These are phyloP conservation scores for Rhyacophila evoluta DNA, from an alignment of 2,888 invertebrate genomes.

Conservation along the genomic window DNA sequence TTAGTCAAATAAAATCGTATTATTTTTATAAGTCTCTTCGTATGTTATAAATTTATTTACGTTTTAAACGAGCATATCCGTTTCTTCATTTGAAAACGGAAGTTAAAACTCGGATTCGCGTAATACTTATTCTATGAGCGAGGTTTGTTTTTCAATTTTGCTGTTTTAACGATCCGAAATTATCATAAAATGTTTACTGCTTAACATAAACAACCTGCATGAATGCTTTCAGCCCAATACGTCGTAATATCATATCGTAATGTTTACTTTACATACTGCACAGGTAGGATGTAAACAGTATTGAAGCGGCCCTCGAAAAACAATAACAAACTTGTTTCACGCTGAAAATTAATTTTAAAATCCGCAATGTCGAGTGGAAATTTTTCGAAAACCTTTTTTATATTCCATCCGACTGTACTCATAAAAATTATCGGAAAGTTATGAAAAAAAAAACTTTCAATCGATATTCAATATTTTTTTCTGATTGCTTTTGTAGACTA, in stretches of 20 bases:
- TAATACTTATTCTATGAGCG: no score
- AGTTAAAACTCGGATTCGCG: background rate
- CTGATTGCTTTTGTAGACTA: no score
- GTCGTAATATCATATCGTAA: background rate
- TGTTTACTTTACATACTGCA: background rate
- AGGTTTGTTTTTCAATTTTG: slow-evolving; percentile 14
- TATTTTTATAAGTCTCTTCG: no score
- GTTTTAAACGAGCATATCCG: background rate
- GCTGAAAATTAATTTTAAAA: no score
- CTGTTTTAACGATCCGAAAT: slow-evolving; percentile 20
- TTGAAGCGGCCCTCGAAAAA: background rate
- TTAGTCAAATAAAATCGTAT: no score
- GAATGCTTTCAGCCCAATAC: slow-evolving; percentile 3
- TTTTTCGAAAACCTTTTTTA: no score
- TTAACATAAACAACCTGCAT: slow-evolving; percentile 5
- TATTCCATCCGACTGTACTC: no score
- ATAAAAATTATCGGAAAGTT: no score
- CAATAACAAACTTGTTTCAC: background rate
- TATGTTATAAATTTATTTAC: background rate
- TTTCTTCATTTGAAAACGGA: background rate
- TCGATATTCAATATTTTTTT: no score
- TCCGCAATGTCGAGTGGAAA: no score
- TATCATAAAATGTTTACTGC: slow-evolving; percentile 20
- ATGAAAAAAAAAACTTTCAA: no score
- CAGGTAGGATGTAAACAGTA: background rate